These are phyloP conservation scores for Oreonectes daqikongensis DNA, from an alignment of 2,797 vertebrate genomes.

Conservation along the genomic window DNA sequence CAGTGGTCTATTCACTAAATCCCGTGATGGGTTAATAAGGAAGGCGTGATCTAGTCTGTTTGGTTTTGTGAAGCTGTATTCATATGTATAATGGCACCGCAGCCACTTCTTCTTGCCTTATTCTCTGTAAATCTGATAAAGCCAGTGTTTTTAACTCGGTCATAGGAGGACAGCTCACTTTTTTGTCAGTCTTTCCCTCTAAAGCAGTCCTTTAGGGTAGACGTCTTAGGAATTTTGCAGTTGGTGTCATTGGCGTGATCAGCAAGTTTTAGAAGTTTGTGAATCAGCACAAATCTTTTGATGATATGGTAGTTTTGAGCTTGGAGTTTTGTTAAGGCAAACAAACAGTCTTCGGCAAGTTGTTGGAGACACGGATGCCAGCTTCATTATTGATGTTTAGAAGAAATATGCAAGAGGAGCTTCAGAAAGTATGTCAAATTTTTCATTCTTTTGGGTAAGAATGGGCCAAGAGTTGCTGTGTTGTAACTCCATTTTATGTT, in stretches of 20 bases:
- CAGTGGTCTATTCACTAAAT: slow-evolving; percentile 62
- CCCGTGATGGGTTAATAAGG: slow-evolving; percentile 78
- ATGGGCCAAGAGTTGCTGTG: neutral
- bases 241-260: slow-evolving; percentile 56
- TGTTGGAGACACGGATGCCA: neutral
- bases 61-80: slow-evolving; percentile 66
- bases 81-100: slow-evolving; percentile 59
- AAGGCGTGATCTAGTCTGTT: slow-evolving; percentile 74
- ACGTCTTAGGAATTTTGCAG: neutral
- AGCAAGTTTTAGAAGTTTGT: slow-evolving; percentile 48
- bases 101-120: slow-evolving; percentile 68
- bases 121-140: slow-evolving; percentile 69
- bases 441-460: neutral
- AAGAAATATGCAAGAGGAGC: slow-evolving; percentile 8
- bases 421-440: slow-evolving; percentile 7
- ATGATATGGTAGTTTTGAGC: slow-evolving; percentile 14
- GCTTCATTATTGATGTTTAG: neutral
- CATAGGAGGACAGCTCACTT: slow-evolving; percentile 35
- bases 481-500: neutral
- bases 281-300: slow-evolving; percentile 34
- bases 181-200: slow-evolving; percentile 56
- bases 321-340: neutral
- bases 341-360: neutral
- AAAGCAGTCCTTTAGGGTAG: neutral
- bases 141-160: slow-evolving; percentile 40